phyloP scores from a whole-genome alignment of 2,113 vertebrate species.

The Panthera uncia region DNA sequence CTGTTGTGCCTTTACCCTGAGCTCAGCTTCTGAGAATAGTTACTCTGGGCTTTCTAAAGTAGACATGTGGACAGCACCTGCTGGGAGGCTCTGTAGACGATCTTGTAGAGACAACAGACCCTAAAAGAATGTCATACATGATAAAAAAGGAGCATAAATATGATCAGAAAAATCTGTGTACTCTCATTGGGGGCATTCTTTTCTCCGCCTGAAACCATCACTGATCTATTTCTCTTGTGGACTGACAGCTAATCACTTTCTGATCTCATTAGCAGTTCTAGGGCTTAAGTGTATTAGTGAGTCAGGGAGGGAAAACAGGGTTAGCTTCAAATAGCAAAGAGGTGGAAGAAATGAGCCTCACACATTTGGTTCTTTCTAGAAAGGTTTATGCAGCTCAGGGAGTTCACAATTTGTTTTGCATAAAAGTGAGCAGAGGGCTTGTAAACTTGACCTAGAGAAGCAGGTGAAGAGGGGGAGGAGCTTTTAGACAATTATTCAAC shows the following conservation, averaged over 20 bases:
- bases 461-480: not conserved
- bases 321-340: not conserved
- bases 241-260: constrained; percentile 8
- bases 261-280: constrained; percentile 40
- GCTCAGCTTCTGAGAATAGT: not conserved
- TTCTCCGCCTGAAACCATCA: not conserved
- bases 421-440: not conserved
- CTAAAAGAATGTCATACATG: not conserved
- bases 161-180: not conserved
- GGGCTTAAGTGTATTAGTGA: not conserved
- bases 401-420: constrained; percentile 5
- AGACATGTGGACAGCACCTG: not conserved
- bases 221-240: not conserved
- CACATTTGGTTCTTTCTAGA: not conserved
- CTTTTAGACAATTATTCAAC: not conserved
- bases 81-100: not conserved
- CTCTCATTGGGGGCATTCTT: not conserved
- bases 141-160: not conserved
- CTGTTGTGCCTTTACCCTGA: not conserved
- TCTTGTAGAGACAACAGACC: not conserved
- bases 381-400: not conserved
- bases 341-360: not conserved
- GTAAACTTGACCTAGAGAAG: constrained; percentile 26
- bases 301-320: not conserved
- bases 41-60: not conserved